These are phyloP conservation scores for Eupithecia abbreviata DNA, from an alignment of 2,888 invertebrate species.

Conservation along the genomic window DNA sequence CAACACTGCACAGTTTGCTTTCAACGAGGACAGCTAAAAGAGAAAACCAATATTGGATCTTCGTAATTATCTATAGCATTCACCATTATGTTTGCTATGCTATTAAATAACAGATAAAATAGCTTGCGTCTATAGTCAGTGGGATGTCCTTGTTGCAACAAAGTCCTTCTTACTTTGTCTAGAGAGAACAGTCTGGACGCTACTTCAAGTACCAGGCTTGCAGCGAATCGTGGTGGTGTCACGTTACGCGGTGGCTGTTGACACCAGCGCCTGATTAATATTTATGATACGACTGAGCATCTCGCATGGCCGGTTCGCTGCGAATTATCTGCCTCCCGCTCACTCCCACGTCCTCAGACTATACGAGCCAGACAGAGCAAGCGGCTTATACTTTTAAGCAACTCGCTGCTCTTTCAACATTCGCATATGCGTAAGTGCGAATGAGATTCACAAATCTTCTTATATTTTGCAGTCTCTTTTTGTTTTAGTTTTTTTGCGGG, in stretches of 20 bases:
- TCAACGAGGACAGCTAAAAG: conserved; percentile 44
- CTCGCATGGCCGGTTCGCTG: conserved; percentile 83
- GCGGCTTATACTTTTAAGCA: conserved; percentile 63
- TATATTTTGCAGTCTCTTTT: conserved; percentile 70
- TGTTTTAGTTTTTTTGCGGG: conserved; percentile 54
- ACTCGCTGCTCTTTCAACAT: conserved; percentile 71
- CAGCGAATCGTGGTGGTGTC: conserved; percentile 80
- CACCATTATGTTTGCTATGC: conserved; percentile 36
- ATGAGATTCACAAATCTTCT: conserved; percentile 80
- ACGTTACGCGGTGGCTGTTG: conserved; percentile 84
- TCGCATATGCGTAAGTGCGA: conserved; percentile 78
- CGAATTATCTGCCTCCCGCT: conserved; percentile 75
- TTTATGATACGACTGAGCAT: conserved; percentile 84
- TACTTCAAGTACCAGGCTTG: conserved; percentile 73
- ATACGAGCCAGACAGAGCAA: conserved; percentile 59
- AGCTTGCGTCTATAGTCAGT: not conserved
- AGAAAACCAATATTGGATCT: conserved; percentile 54
- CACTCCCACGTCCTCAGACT: conserved; percentile 55
- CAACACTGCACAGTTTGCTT: conserved; percentile 58
- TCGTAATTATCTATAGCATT: conserved; percentile 38
- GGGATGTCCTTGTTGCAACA: conserved; percentile 20
- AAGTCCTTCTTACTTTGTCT: conserved; percentile 49
- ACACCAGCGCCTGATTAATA: conserved; percentile 84
- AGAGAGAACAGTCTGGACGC: conserved; percentile 64
- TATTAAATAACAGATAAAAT: conserved; percentile 10